Evolutionary conservation across 2,797 vertebrate genomes (phyloP).

Genomic region (Euphonia xanthogaster): DNA sequence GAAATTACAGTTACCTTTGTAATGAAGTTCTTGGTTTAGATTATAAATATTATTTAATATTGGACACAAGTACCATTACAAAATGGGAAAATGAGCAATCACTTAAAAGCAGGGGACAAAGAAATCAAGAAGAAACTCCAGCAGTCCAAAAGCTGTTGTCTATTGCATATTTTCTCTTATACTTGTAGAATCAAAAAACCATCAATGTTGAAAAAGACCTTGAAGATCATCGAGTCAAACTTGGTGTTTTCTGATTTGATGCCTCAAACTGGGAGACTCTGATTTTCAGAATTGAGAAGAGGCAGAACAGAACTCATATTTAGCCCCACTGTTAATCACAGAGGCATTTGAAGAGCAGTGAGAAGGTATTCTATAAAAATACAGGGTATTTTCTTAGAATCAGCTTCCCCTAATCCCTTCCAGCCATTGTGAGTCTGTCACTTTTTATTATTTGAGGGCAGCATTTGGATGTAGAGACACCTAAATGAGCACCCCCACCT

Average conservation of each 20-base stretch:
- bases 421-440: fast-evolving
- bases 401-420: background rate
- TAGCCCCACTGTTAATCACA: background rate
- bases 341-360: background rate
- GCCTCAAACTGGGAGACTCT: background rate
- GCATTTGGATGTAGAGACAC: background rate
- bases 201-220: background rate
- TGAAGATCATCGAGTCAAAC: background rate
- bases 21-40: background rate
- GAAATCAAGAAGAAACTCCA: background rate
- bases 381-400: background rate
- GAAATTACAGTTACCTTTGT: background rate
- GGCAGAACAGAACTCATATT: background rate
- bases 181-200: background rate
- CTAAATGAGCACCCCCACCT: background rate
- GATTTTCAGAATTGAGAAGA: background rate
- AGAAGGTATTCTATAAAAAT: background rate
- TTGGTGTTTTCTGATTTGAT: background rate
- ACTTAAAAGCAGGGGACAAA: background rate
- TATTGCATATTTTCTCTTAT: background rate
- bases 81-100: background rate
- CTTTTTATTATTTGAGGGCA: background rate
- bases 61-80: background rate
- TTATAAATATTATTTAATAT: background rate
- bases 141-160: background rate